A percentile compares a stretch with the other conserved stretches of the same genome.
Evolutionary conservation across 2,888 invertebrate species (phyloP).

Genomic region (Brassicogethes aeneus): DNA sequence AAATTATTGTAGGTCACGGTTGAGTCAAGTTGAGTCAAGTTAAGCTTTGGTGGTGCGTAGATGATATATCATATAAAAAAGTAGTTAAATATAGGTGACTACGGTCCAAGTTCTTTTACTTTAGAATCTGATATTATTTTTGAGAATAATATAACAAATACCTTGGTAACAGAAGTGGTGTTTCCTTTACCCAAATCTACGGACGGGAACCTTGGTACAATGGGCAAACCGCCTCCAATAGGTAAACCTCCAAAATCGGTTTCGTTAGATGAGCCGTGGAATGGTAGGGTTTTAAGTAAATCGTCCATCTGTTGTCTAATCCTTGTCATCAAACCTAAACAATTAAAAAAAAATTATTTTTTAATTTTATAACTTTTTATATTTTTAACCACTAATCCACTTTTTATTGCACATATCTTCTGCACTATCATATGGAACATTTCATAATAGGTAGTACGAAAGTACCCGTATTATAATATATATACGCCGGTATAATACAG

Average conservation of each 20-base stretch:
- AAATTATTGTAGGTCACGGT: too few species aligned
- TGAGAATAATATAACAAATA: too few species aligned
- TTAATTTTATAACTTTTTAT: too few species aligned
- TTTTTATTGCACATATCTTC: constrained; percentile 1
- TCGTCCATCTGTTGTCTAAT: constrained; percentile 32
- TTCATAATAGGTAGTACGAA: too few species aligned
- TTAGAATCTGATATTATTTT: too few species aligned
- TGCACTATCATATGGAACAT: too few species aligned
- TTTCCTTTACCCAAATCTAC: constrained; percentile 37
- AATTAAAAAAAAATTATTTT: too few species aligned
- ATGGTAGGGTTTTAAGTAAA: constrained; percentile 25
- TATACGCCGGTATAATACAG: too few species aligned
- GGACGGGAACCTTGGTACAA: constrained; percentile 17
- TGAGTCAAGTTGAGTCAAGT: not conserved
- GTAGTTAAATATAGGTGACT: too few species aligned
- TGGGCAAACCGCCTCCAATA: constrained; percentile 10
- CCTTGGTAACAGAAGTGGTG: constrained; percentile 38
- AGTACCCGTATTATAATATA: too few species aligned
- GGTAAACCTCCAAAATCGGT: constrained; percentile 15
- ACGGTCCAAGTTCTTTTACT: too few species aligned
- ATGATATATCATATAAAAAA: too few species aligned
- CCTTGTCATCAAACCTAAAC: constrained; percentile 28
- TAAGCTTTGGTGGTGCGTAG: not conserved
- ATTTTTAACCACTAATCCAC: constrained; percentile 3
- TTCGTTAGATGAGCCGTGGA: constrained; percentile 17